Evolutionary conservation across 2,797 vertebrate genomes (phyloP).

Genomic region (Enteromius trimaculatus): DNA sequence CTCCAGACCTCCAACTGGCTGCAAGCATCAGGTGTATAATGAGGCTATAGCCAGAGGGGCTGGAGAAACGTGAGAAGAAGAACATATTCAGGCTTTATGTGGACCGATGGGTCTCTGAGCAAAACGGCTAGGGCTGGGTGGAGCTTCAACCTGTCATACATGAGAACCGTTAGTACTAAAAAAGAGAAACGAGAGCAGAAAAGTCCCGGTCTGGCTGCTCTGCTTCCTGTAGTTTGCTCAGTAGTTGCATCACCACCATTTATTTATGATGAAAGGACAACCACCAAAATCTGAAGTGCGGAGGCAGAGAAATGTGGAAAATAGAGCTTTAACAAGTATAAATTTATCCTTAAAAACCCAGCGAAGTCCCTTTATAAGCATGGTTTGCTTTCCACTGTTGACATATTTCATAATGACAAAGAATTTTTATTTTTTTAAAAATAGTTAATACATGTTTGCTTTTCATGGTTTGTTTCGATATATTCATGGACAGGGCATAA

Average conservation of each 20-base stretch:
- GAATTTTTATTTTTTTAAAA: too few relatives aligned
- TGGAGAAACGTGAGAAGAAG: conserved; percentile 32
- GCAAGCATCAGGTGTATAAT: conserved; percentile 47
- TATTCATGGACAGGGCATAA: background rate
- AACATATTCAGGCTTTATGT: conserved; percentile 49
- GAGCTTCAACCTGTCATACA: background rate
- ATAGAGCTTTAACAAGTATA: conserved; percentile 17
- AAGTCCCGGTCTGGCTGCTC: conserved; percentile 16
- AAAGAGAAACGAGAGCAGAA: background rate
- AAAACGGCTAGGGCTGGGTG: background rate
- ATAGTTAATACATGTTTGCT: background rate
- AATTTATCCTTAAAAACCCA: background rate
- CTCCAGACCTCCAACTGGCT: conserved; percentile 33
- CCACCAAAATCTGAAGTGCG: conserved; percentile 6
- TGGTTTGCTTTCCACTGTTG: background rate
- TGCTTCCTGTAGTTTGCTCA: conserved; percentile 34
- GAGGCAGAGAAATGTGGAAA: conserved; percentile 32
- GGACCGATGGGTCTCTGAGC: background rate
- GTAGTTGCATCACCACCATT: conserved; percentile 43
- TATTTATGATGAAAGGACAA: conserved; percentile 23
- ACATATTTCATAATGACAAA: background rate
- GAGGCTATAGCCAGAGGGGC: conserved; percentile 55
- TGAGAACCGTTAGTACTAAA: conserved; percentile 3
- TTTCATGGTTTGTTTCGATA: background rate
- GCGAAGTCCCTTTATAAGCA: background rate